These are phyloP conservation scores for Leiothrix lutea DNA, from an alignment of 2,113 vertebrate species.

Conservation along the genomic window DNA sequence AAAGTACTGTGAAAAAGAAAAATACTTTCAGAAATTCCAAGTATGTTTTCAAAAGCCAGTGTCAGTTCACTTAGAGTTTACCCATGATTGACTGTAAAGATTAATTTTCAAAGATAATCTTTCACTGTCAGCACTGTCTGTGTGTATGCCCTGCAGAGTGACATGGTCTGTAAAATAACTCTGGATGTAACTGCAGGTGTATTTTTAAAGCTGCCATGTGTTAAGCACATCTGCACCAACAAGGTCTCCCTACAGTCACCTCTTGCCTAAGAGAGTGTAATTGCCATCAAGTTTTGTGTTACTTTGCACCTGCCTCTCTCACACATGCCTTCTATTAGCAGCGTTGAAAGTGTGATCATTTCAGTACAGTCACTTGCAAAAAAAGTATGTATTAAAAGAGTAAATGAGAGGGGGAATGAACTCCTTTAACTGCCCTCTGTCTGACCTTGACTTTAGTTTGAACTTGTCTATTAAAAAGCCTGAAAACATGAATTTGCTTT, in stretches of 20 bases:
- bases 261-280: background rate
- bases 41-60: background rate
- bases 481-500: background rate
- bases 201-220: background rate
- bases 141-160: background rate
- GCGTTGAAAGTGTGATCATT: background rate
- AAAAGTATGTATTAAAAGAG: background rate
- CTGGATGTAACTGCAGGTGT: background rate
- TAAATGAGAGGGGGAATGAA: background rate
- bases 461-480: background rate
- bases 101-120: background rate
- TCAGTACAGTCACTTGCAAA: background rate
- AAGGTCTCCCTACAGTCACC: background rate
- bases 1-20: background rate
- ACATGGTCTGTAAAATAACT: background rate
- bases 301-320: background rate
- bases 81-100: background rate
- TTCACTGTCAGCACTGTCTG: background rate
- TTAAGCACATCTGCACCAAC: background rate
- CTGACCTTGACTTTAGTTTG: background rate
- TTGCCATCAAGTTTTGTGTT: background rate
- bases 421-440: background rate
- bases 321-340: background rate
- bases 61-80: background rate
- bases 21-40: constrained; percentile 8